phyloP scores from a whole-genome alignment of 1,140 invertebrate species.

The Phymorhynchus buccinoides region DNA sequence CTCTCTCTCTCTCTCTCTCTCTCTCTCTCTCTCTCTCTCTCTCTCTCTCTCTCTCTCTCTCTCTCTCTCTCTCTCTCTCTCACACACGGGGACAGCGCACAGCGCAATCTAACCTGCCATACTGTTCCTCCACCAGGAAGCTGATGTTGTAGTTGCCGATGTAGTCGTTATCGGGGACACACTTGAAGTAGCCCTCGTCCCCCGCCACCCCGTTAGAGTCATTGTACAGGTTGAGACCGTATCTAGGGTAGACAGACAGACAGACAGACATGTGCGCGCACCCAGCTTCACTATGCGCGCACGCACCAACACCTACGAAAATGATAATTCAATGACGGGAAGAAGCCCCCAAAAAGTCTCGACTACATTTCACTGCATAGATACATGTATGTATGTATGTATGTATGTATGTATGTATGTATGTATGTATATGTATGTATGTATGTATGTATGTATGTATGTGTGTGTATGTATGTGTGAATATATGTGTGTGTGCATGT shows the following conservation, averaged over 20 bases:
- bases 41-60: neutral
- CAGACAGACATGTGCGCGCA: too few species aligned
- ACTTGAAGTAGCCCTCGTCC: constrained; percentile 45
- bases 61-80: neutral
- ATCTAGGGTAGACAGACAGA: constrained; percentile 34
- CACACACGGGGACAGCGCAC: too few species aligned
- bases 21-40: neutral
- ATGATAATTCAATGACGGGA: too few species aligned
- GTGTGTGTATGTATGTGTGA: neutral
- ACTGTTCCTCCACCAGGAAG: constrained; percentile 54
- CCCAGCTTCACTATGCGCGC: too few species aligned
- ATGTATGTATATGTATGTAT: neutral
- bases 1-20: neutral
- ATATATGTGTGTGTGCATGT: too few species aligned
- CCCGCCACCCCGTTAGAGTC: constrained; percentile 28
- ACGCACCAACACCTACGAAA: too few species aligned
- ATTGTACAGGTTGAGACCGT: constrained; percentile 37
- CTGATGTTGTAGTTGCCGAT: constrained; percentile 51
- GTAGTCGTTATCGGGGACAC: constrained; percentile 42
- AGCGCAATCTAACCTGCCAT: constrained; percentile 55
- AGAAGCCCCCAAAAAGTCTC: too few species aligned
- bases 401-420: neutral
- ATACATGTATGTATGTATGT: too few species aligned
- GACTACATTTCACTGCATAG: too few species aligned
- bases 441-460: constrained; percentile 1